Evolutionary conservation across 2,888 invertebrate genomes (phyloP), one percentile per base, ranked within the genome.

Genomic region (Eucriotettix oculatus): DNA sequence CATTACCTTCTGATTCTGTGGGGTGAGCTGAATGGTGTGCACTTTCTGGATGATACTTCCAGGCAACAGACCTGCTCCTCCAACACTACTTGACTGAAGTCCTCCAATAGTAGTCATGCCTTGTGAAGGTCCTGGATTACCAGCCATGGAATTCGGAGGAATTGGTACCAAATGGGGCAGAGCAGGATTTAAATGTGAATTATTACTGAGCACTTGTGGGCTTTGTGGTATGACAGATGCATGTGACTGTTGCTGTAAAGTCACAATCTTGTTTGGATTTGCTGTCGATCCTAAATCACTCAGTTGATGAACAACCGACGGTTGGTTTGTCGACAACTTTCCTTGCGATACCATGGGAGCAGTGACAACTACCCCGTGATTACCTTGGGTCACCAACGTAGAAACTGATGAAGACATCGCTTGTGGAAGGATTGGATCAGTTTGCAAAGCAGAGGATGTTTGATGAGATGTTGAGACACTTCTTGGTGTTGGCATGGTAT

Each of bases 1-100:
- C 29, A 29, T 64, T 66, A 82, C 75, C 69, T 82, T 82, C 69
- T 87, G 86, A 68, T 86, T 86, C 67, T 86, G 85, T 12, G 84
- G 82, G 16, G 85, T 85, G 57, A 87, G 71, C 67, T 86, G 86
- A 65, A 87, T 86, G 11, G 85, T 85, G 68, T 85, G 86, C 59
- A 86, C 82, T 63, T 83, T 76, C 63, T 84, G 83, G 16, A 76
- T 60, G 69, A 72, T 68, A 71, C 70, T 69, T 69, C 73, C 44
- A 17, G 62, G 55, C 41, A 55, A 29, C 2, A 48, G 12, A 48
- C 44, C 53, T 62, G 67, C 63, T 43, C 69, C 17, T 17, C 56
- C 56, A 56, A 48, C 48, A 48, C n/a, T 48, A 41, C 55, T 41
- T 14, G 55, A 55, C 16, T 40, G n/a, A n/a, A 40, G 55, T 41